Evolutionary conservation across 2,113 vertebrate genomes (phyloP).

Genomic region (Malurus elegans): DNA sequence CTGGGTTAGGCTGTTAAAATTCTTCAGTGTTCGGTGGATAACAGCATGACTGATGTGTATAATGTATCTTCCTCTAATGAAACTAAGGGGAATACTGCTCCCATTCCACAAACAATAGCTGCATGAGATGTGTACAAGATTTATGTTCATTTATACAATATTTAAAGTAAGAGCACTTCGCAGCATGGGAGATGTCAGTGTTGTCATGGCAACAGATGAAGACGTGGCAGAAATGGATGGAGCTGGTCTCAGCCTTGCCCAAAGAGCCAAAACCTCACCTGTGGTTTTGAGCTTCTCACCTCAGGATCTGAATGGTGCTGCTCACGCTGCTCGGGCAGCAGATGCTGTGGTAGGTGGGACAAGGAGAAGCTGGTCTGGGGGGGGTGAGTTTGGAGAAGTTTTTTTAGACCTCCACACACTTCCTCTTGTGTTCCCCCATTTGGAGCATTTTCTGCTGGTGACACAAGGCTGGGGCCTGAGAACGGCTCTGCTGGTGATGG

Average conservation of each 20-base stretch:
- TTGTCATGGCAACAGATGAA: constrained; percentile 63
- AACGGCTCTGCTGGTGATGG: background rate
- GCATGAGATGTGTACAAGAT: constrained; percentile 29
- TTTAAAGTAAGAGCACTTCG: constrained; percentile 33
- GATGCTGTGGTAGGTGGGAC: background rate
- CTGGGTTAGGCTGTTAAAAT: constrained; percentile 33
- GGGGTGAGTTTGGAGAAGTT: background rate
- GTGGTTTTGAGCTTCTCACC: background rate
- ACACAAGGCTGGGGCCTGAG: background rate
- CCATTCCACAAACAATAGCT: constrained; percentile 21
- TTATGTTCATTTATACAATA: constrained; percentile 62
- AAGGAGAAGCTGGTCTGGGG: background rate
- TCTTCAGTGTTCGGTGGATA: constrained; percentile 37
- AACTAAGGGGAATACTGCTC: background rate
- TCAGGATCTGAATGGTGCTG: background rate
- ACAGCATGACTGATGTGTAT: background rate
- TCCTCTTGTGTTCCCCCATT: background rate
- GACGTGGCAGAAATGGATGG: background rate
- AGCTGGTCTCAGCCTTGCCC: background rate
- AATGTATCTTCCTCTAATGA: background rate
- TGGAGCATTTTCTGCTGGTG: background rate
- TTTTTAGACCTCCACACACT: background rate
- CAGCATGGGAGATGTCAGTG: constrained; percentile 25
- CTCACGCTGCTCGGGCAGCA: background rate
- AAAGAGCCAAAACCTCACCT: background rate